phyloP scores from a whole-genome alignment of 2,888 invertebrate species.

The Drosophila fungiperda region DNA sequence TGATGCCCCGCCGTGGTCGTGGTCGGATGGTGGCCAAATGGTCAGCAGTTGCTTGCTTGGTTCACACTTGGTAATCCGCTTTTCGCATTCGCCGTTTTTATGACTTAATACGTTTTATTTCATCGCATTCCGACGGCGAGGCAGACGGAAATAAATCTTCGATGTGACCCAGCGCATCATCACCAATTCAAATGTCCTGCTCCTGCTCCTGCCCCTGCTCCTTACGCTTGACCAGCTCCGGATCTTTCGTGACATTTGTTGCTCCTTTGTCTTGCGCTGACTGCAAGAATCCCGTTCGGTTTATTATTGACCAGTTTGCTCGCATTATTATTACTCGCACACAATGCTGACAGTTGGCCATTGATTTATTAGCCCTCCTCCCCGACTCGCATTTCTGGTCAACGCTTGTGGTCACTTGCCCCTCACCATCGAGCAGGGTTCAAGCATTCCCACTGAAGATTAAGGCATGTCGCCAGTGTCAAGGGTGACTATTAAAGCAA shows the following conservation, averaged over 20 bases:
- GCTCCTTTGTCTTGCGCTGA: conserved; percentile 60
- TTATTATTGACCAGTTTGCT: conserved; percentile 79
- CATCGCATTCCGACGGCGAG: conserved; percentile 62
- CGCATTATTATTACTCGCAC: conserved; percentile 77
- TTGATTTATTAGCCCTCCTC: conserved; percentile 82
- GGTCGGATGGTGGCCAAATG: conserved; percentile 9
- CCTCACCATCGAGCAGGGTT: background rate
- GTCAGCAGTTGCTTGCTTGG: conserved; percentile 39
- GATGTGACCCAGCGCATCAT: conserved; percentile 63
- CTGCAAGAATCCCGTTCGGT: conserved; percentile 39
- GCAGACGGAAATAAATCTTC: conserved; percentile 69
- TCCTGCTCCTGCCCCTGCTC: conserved; percentile 31
- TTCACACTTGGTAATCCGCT: conserved; percentile 81
- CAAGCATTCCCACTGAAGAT: conserved; percentile 10
- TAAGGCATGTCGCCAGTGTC: conserved; percentile 28
- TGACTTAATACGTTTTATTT: conserved; percentile 82
- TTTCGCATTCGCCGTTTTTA: conserved; percentile 62
- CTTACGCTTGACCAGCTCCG: conserved; percentile 76
- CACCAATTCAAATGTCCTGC: conserved; percentile 74
- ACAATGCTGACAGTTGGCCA: conserved; percentile 83
- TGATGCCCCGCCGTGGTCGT: conserved; percentile 63
- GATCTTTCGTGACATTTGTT: conserved; percentile 73
- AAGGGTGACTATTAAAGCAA: conserved; percentile 31
- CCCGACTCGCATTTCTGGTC: conserved; percentile 44
- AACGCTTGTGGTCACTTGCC: conserved; percentile 55